phyloP scores from a whole-genome alignment of 2,888 invertebrate genomes.

The Leptinotarsa rubiginosa region DNA sequence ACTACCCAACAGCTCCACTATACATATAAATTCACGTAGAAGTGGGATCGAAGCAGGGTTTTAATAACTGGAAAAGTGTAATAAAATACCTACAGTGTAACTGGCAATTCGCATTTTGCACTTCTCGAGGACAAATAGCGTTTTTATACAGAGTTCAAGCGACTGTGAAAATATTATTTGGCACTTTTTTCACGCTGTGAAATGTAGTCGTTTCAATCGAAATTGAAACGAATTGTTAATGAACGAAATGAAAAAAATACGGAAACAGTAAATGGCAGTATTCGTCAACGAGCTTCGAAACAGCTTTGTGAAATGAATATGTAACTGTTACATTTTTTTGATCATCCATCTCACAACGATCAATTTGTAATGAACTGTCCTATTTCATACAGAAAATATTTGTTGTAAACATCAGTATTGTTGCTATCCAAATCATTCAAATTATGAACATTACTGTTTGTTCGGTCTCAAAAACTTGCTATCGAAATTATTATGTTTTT shows the following conservation, averaged over 20 bases:
- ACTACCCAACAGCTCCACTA: constrained; percentile 12
- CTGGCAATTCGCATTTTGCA: constrained; percentile 18
- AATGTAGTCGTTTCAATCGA: neutral
- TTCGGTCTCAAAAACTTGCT: no score
- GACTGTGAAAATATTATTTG: neutral
- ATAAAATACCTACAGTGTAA: constrained; percentile 18
- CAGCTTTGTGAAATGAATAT: neutral
- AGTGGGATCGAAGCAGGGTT: constrained; percentile 9
- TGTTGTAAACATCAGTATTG: no score
- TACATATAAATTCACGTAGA: constrained; percentile 2
- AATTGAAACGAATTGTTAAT: neutral
- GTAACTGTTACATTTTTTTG: neutral
- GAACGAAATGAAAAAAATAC: neutral
- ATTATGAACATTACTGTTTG: no score
- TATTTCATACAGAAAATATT: no score
- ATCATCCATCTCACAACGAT: no score
- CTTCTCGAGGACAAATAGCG: constrained; percentile 11
- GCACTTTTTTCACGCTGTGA: neutral
- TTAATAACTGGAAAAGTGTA: constrained; percentile 15
- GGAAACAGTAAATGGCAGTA: neutral
- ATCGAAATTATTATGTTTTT: no score
- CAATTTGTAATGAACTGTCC: no score
- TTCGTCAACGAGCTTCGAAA: neutral
- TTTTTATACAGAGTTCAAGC: constrained; percentile 9
- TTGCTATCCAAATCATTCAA: no score